phyloP scores from a whole-genome alignment of 2,113 vertebrate genomes.

The Pelusios castaneus region DNA sequence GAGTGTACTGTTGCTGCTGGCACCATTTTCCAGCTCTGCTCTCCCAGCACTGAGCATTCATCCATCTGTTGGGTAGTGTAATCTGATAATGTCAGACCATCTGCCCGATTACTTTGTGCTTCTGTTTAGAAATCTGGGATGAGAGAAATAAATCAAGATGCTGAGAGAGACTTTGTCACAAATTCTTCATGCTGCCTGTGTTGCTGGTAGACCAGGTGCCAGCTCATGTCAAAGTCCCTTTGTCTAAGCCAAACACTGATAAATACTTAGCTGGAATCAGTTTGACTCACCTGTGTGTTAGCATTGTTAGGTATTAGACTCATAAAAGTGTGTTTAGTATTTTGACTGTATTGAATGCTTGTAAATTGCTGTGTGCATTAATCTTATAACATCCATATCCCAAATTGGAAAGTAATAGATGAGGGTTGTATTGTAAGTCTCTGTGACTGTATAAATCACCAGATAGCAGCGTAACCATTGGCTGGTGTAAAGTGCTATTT shows the following conservation, averaged over 20 bases:
- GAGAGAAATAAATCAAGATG: neutral
- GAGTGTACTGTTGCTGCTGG: conserved; percentile 63
- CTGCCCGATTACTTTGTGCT: conserved; percentile 42
- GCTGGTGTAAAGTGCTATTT: neutral
- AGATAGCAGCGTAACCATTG: neutral
- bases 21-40: neutral
- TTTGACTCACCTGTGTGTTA: neutral
- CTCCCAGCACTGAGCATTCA: conserved; percentile 33
- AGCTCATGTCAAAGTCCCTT: neutral
- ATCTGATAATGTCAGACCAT: conserved; percentile 32
- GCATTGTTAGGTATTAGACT: neutral
- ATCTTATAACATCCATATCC: neutral
- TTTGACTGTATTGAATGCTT: neutral
- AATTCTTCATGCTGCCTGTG: neutral
- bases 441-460: neutral
- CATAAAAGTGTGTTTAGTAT: neutral
- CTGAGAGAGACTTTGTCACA: neutral
- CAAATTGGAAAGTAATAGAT: neutral
- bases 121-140: neutral
- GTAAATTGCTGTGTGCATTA: neutral
- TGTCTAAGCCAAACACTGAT: neutral
- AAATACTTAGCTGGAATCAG: neutral
- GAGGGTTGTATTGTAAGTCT: neutral
- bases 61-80: conserved; percentile 35
- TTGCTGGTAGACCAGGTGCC: neutral